These are phyloP conservation scores for Callyntrura guangdongensis DNA, from an alignment of 2,888 invertebrate species.

Conservation along the genomic window DNA sequence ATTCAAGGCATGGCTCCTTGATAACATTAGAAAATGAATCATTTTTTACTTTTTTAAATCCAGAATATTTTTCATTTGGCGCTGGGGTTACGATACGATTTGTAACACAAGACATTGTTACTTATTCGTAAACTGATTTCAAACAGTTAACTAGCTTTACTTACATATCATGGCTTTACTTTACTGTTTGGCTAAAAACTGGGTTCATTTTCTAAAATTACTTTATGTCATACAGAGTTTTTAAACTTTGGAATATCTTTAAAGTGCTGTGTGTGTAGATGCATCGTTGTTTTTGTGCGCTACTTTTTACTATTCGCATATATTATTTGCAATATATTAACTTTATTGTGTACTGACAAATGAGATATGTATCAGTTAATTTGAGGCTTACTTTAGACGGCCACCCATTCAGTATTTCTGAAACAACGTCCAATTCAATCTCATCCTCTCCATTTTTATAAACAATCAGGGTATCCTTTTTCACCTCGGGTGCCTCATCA, in stretches of 20 bases:
- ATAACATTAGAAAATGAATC: no score
- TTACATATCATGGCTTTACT: no score
- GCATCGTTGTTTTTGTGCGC: background rate
- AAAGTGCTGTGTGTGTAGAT: background rate
- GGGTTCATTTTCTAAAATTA: no score
- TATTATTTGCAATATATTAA: no score
- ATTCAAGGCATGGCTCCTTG: no score
- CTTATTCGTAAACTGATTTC: background rate
- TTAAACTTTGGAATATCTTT: background rate
- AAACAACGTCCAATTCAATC: conserved; percentile 82
- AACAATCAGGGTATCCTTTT: conserved; percentile 74
- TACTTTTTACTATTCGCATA: no score
- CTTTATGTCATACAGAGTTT: no score
- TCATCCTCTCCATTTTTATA: conserved; percentile 78
- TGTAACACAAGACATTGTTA: background rate
- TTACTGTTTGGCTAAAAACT: no score
- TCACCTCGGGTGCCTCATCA: conserved; percentile 60
- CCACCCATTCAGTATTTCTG: conserved; percentile 80
- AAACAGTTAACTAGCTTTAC: no score
- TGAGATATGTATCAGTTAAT: no score
- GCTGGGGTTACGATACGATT: background rate
- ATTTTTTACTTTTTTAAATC: background rate
- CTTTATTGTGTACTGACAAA: no score
- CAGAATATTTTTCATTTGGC: background rate
- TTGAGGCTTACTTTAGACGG: conserved; percentile 80